Evolutionary conservation across 2,113 vertebrate genomes (phyloP), one percentile per base, ranked within the genome.

Genomic region (Mellivora capensis): DNA sequence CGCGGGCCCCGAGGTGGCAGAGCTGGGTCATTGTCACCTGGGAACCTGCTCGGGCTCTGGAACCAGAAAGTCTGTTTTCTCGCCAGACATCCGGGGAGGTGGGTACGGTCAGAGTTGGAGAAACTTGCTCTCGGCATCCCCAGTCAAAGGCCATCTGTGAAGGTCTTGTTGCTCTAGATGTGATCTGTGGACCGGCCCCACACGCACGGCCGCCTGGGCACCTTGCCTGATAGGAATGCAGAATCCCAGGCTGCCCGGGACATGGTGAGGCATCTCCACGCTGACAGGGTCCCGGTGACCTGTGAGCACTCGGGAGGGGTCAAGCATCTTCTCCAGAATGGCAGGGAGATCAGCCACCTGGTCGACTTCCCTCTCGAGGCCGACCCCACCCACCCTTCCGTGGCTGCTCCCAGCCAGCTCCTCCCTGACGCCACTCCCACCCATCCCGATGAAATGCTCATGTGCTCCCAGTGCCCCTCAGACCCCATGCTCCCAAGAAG

Each of bases 181-280:
- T 44, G 80, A 31, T 8, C 79, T 47, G 1, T 6, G 7, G 59
- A 20, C 21, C 62, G 3, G 21, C 10, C 0, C 44, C 57, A 0
- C n/a, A 11, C 0, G 23, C 29, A 0, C 2, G 34, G 64, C 37
- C 20, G 0, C 21, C 14, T 0, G n/a, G 47, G 8, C 0, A 0
- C 25, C 25, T 47, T 25, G 74, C 42, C 74, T 7, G 42, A 31
- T 12, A 42, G 49, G 14, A 49, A 34, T 12, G 74, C 61, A 62
- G 62, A 37, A 0, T 10, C 74, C 61, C 89, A 12, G 49, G 31
- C 7, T 5, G 59, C 2, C 42, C 1, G 4, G 69, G n/a, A 14
- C 61, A 37, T 29, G 0, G 14, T 2, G 18, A 29, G 44, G 27
- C 9, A 3, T 52, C 62, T 49, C 6, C 42, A 5, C 3, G 7